Evolutionary conservation across 2,888 invertebrate species (phyloP).

Genomic region (Unio pictorum): DNA sequence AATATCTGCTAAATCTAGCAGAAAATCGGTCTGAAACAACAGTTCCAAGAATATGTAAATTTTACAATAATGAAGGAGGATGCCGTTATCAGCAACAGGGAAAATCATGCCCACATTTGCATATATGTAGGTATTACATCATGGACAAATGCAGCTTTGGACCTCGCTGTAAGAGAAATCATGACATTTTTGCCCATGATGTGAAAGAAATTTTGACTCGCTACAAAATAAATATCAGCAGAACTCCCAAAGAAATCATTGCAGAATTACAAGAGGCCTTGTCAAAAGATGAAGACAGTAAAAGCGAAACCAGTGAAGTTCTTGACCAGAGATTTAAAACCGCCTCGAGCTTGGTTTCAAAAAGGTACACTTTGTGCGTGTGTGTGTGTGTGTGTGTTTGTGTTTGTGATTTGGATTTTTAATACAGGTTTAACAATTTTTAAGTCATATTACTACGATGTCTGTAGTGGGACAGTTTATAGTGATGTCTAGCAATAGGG

Average conservation of each 20-base stretch:
- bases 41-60: conserved; percentile 43
- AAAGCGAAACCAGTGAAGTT: no score
- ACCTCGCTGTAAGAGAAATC: conserved; percentile 36
- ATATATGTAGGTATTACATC: conserved; percentile 44
- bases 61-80: conserved; percentile 39
- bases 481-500: no score
- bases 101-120: conserved; percentile 34
- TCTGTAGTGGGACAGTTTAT: no score
- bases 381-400: no score
- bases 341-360: no score
- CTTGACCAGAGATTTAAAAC: no score
- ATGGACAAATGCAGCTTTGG: conserved; percentile 37
- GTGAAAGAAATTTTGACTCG: conserved; percentile 24
- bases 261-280: conserved; percentile 22
- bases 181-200: conserved; percentile 26
- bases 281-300: background rate
- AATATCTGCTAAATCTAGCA: conserved; percentile 21
- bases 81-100: conserved; percentile 24
- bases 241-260: conserved; percentile 39
- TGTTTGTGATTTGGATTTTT: no score
- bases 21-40: conserved; percentile 27
- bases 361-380: no score
- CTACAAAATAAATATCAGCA: conserved; percentile 33
- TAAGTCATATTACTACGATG: no score
- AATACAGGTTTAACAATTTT: no score